Evolutionary conservation across 2,113 vertebrate genomes (phyloP).

Genomic region (Lamprologus speciosus): DNA sequence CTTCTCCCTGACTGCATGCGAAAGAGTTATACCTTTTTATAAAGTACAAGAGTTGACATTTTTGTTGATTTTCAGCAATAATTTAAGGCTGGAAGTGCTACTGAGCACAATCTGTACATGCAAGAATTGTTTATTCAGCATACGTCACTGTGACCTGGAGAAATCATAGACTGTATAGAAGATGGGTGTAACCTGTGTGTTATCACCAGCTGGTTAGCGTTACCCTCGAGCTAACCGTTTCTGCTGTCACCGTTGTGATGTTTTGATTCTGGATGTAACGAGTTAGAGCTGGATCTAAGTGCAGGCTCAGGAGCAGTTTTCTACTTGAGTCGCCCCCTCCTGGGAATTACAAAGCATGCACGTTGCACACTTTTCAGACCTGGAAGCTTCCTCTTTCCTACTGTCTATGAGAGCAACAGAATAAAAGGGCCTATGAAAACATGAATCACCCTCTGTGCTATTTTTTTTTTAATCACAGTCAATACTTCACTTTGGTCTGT

Average conservation of each 20-base stretch:
- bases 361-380: background rate
- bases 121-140: background rate
- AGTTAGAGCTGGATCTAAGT: background rate
- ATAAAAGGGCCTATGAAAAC: conserved; percentile 2
- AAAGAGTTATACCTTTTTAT: background rate
- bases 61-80: background rate
- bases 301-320: background rate
- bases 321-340: background rate
- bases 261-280: background rate
- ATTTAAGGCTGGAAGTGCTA: background rate
- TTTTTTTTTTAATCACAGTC: background rate
- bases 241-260: background rate
- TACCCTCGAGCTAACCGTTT: background rate
- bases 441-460: conserved; percentile 6
- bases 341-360: background rate
- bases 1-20: background rate
- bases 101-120: background rate
- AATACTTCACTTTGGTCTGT: conserved; percentile 27
- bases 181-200: background rate
- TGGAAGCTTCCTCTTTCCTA: background rate
- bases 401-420: background rate
- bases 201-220: background rate
- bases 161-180: background rate
- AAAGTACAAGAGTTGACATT: background rate
- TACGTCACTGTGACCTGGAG: background rate